Percentiles rank a stretch among this genome's conserved stretches.
phyloP scores from a whole-genome alignment of 2,888 invertebrate species.

The Meghimatium bilineatum region DNA sequence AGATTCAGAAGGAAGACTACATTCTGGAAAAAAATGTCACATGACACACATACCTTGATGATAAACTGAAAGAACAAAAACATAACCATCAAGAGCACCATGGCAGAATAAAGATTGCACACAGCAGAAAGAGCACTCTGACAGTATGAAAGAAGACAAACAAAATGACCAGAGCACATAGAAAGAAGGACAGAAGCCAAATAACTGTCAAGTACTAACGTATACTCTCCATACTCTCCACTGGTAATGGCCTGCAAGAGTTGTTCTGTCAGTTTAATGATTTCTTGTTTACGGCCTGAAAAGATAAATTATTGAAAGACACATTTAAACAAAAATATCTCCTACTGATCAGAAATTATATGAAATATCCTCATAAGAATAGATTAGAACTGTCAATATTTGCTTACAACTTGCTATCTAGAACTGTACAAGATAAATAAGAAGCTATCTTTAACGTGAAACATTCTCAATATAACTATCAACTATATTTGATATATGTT shows the following conservation, averaged over 20 bases:
- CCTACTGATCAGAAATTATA: neutral
- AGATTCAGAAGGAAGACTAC: no score
- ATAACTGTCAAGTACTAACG: slow-evolving; percentile 82
- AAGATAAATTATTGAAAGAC: neutral
- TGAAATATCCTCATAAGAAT: neutral
- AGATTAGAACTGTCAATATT: neutral
- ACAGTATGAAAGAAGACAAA: neutral
- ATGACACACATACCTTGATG: no score
- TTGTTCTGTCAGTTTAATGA: slow-evolving; percentile 98
- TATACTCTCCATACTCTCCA: slow-evolving; percentile 98
- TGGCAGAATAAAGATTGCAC: no score
- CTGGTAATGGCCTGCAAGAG: slow-evolving; percentile 97
- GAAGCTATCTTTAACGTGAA: no score
- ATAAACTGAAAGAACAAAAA: no score
- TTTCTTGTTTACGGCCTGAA: slow-evolving; percentile 88
- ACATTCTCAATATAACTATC: no score
- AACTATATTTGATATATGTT: no score
- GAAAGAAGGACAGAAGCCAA: neutral
- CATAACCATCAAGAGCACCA: no score
- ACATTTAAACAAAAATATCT: neutral
- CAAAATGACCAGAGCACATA: neutral
- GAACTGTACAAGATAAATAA: neutral
- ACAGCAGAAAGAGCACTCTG: no score
- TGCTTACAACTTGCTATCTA: neutral
- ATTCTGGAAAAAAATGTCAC: no score